Percentiles rank a stretch among this genome's conserved stretches.
phyloP scores from a whole-genome alignment of 2,797 vertebrate genomes.

The Falco concolor region DNA sequence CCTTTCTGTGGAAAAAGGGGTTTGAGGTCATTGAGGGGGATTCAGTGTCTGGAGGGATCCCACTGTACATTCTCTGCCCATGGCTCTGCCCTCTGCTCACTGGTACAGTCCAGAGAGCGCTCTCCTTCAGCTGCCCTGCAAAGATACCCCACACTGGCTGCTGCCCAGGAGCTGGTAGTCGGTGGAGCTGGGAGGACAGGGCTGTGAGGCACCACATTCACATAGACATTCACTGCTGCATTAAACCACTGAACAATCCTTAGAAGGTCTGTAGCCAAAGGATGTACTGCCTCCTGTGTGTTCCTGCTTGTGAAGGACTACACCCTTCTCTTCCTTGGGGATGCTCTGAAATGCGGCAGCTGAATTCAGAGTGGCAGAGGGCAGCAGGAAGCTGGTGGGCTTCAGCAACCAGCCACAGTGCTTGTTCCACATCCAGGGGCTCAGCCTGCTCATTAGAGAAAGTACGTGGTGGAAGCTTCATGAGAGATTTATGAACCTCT shows the following conservation, averaged over 20 bases:
- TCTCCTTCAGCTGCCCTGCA: neutral
- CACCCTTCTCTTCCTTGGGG: neutral
- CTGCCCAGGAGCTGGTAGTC: neutral
- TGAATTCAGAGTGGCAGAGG: neutral
- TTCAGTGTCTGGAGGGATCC: neutral
- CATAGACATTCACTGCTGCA: neutral
- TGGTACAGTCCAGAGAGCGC: neutral
- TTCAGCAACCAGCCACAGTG: neutral
- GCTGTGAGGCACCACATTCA: neutral
- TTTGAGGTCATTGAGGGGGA: neutral
- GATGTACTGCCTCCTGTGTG: neutral
- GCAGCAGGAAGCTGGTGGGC: neutral
- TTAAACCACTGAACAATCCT: neutral
- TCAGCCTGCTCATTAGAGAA: neutral
- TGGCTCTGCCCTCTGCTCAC: neutral
- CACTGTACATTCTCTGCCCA: neutral
- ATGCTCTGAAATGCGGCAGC: neutral
- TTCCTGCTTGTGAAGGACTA: neutral
- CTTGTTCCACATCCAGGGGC: neutral
- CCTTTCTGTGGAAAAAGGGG: neutral
- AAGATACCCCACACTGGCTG: neutral
- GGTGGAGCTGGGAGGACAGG: neutral
- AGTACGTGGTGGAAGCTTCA: neutral
- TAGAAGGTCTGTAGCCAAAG: neutral
- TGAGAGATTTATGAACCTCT: neutral